phyloP scores from a whole-genome alignment of 2,797 vertebrate genomes.

The Carapus acus region DNA sequence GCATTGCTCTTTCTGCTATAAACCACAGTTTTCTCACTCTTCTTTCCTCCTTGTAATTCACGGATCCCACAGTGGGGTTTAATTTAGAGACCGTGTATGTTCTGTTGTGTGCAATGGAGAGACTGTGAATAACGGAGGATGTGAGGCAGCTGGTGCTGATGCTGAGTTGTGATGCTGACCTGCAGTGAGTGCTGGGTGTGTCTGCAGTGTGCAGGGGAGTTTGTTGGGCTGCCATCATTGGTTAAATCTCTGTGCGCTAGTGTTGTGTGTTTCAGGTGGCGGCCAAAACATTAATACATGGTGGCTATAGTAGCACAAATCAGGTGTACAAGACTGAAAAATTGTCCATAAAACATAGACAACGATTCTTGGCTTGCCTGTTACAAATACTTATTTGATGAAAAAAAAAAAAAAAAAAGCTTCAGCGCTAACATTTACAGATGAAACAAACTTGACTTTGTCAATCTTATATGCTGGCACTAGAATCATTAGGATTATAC shows the following conservation, averaged over 20 bases:
- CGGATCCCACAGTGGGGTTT: constrained; percentile 52
- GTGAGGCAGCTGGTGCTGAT: constrained; percentile 46
- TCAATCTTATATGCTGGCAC: too few species aligned
- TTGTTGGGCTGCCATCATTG: constrained; percentile 52
- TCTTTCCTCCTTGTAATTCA: constrained; percentile 22
- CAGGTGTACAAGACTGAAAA: constrained; percentile 4
- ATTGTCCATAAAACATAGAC: constrained; percentile 11
- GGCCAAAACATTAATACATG: constrained; percentile 16
- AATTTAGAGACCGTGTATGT: constrained; percentile 62
- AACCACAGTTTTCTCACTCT: constrained; percentile 36
- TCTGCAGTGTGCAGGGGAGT: constrained; percentile 57
- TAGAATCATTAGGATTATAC: too few species aligned
- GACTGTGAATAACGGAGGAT: constrained; percentile 10
- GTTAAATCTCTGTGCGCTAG: constrained; percentile 20
- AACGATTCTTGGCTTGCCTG: too few species aligned
- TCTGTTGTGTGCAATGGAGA: constrained; percentile 18
- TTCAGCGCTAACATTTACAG: too few species aligned
- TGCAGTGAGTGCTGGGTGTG: constrained; percentile 68
- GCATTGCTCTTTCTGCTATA: constrained; percentile 60
- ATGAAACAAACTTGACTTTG: too few species aligned
- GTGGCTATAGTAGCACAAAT: constrained; percentile 10
- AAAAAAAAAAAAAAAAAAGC: not conserved
- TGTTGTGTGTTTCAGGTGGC: constrained; percentile 26
- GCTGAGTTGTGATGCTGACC: constrained; percentile 59
- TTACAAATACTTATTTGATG: too few species aligned